These are phyloP conservation scores for Eucidaris tribuloides DNA, from an alignment of 35 echinoderm and acorn worm genomes.

Conservation along the genomic window DNA sequence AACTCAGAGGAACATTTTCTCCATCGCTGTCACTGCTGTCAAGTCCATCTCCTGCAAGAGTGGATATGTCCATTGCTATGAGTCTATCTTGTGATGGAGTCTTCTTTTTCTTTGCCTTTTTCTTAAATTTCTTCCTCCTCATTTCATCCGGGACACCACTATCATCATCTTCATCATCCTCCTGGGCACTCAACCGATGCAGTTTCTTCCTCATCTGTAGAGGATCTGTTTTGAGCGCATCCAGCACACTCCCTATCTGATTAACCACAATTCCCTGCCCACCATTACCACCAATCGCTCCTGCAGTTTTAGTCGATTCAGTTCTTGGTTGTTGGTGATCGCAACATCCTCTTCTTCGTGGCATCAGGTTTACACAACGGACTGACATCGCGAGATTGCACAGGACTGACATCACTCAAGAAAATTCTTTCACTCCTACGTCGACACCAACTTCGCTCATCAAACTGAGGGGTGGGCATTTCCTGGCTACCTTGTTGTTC, in stretches of 20 bases:
- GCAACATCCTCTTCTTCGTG: slow-evolving; percentile 13
- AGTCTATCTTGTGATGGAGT: slow-evolving; percentile 1
- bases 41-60: background rate
- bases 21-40: slow-evolving; percentile 74
- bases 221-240: slow-evolving; percentile 87
- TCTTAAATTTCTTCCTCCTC: slow-evolving; percentile 41
- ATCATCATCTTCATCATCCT: slow-evolving; percentile 44
- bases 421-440: slow-evolving; percentile 95
- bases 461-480: slow-evolving; percentile 45
- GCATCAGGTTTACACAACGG: slow-evolving; percentile 31
- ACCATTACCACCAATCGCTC: background rate
- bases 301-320: background rate
- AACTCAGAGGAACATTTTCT: slow-evolving; percentile 88
- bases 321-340: slow-evolving; percentile 18
- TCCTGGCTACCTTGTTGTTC: background rate
- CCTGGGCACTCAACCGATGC: slow-evolving; percentile 60
- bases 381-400: slow-evolving; percentile 87
- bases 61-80: slow-evolving; percentile 22
- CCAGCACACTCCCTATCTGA: slow-evolving; percentile 79
- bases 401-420: slow-evolving; percentile 87
- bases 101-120: slow-evolving; percentile 48
- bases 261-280: background rate
- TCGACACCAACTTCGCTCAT: slow-evolving; percentile 85
- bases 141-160: background rate
- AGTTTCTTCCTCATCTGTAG: slow-evolving; percentile 87